phyloP scores from a whole-genome alignment of 1,140 invertebrate genomes.

The Globodera ellingtonae region DNA sequence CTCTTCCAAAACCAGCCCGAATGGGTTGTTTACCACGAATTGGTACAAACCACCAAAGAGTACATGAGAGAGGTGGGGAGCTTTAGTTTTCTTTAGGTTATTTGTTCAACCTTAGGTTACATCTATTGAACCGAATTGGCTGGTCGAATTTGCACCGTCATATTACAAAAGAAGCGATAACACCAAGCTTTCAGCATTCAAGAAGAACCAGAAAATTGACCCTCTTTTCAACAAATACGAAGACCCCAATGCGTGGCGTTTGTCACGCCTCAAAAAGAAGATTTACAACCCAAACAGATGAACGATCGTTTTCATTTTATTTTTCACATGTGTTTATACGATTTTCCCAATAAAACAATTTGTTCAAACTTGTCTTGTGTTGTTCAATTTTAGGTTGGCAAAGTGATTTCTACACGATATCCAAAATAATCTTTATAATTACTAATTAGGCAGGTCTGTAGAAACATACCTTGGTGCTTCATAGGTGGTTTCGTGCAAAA shows the following conservation, averaged over 20 bases:
- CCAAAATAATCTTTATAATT: too few relatives aligned
- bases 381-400: too few relatives aligned
- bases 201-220: constrained; percentile 97
- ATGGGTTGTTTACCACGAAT: constrained; percentile 98
- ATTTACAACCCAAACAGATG: constrained; percentile 66
- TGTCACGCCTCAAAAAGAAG: constrained; percentile 81
- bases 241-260: constrained; percentile 97
- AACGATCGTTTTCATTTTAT: constrained; percentile 29
- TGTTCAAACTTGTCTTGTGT: too few relatives aligned
- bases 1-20: constrained; percentile 97
- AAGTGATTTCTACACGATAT: too few relatives aligned
- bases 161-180: constrained; percentile 99
- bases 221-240: constrained; percentile 99
- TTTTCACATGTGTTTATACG: background rate
- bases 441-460: too few relatives aligned
- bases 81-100: background rate
- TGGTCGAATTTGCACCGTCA: constrained; percentile 97
- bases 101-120: constrained; percentile 70
- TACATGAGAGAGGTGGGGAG: constrained; percentile 90
- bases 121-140: constrained; percentile 97
- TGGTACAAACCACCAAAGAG: constrained; percentile 98
- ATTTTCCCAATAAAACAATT: background rate
- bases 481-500: too few relatives aligned
- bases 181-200: constrained; percentile 96
- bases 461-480: too few relatives aligned